Percentiles rank a stretch among this genome's conserved stretches.
Evolutionary conservation across 1,140 invertebrate species (phyloP).

Genomic region (Tetranychus cinnabarinus): DNA sequence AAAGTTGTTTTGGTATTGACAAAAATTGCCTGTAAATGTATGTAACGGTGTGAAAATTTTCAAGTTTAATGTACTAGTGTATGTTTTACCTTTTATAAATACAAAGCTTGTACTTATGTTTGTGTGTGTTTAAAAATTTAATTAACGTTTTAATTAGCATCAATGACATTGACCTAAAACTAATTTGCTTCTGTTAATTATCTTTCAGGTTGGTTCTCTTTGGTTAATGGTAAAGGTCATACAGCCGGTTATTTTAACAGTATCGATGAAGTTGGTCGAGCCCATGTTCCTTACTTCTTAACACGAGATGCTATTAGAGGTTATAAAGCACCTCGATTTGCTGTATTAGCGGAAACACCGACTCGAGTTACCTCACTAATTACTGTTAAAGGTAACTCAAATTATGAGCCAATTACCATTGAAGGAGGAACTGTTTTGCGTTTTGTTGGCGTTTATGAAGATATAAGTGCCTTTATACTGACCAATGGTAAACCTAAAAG

Average conservation of each 20-base stretch:
- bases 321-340: not conserved
- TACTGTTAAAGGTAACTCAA: not conserved
- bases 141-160: no score
- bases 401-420: not conserved
- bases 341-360: not conserved
- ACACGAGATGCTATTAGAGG: not conserved
- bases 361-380: not conserved
- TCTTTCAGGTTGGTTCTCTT: conserved; percentile 8
- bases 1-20: no score
- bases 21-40: no score
- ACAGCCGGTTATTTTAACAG: conserved; percentile 11
- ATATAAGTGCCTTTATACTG: not conserved
- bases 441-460: not conserved
- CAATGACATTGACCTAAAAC: no score
- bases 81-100: no score
- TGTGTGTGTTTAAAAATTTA: no score
- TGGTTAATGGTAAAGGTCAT: conserved; percentile 9
- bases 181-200: not conserved
- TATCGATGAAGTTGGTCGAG: conserved; percentile 7
- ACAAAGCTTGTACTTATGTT: no score
- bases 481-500: not conserved
- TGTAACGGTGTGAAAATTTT: no score
- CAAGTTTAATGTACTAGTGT: no score
- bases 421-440: not conserved
- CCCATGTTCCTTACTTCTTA: conserved; percentile 10